These are phyloP conservation scores for Alexandromys fortis DNA, from an alignment of 2,113 vertebrate species.

Conservation along the genomic window DNA sequence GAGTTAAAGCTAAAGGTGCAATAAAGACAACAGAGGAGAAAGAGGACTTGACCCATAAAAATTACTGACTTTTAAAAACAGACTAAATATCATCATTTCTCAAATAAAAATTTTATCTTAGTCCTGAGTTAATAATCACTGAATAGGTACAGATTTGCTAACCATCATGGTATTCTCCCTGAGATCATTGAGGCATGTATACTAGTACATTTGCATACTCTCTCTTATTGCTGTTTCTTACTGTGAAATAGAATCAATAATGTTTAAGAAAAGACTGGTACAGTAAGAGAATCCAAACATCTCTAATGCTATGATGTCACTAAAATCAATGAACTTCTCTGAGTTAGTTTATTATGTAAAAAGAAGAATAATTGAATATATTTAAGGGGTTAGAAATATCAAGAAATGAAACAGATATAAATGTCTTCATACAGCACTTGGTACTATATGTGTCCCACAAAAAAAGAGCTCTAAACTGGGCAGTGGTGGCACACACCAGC, in stretches of 20 bases:
- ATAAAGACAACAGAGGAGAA: neutral
- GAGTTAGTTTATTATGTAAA: neutral
- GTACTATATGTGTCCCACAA: neutral
- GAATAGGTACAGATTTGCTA: neutral
- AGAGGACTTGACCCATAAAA: neutral
- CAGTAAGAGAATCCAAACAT: neutral
- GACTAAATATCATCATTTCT: neutral
- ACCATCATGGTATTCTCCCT: too few species aligned
- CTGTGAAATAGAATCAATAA: neutral
- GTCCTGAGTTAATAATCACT: neutral
- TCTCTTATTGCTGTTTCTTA: neutral
- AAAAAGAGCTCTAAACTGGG: neutral
- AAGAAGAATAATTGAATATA: neutral
- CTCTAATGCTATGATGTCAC: neutral
- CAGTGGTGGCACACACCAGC: too few species aligned
- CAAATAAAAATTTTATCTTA: neutral
- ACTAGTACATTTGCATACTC: neutral
- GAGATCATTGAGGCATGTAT: neutral
- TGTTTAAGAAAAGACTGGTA: neutral
- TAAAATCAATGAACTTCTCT: conserved; percentile 8
- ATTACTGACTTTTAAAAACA: neutral
- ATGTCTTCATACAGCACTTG: neutral
- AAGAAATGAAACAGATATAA: neutral
- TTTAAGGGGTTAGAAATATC: neutral
- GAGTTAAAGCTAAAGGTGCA: neutral